phyloP scores from a whole-genome alignment of 92 coral and sea anemone genomes.

The Ricordea florida region DNA sequence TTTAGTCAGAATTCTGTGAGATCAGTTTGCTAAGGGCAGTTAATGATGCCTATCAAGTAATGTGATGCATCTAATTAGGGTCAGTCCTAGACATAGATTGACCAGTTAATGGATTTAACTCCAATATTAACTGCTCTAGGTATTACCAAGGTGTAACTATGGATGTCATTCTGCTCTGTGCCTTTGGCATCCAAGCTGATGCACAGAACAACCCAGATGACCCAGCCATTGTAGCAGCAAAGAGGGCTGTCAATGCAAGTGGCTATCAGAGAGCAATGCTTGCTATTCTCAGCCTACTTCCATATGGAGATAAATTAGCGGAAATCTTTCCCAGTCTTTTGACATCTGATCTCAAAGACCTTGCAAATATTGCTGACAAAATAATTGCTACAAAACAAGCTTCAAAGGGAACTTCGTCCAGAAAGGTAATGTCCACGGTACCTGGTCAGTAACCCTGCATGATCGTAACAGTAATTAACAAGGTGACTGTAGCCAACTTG shows the following conservation, averaged over 20 bases:
- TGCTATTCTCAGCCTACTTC: conserved; percentile 19
- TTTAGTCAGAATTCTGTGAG: no score
- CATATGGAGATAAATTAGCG: conserved; percentile 29
- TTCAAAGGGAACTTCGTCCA: neutral
- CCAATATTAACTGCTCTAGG: no score
- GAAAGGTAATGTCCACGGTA: conserved; percentile 9
- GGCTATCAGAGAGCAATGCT: conserved; percentile 5
- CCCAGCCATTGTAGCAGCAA: conserved; percentile 60
- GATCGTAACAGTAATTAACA: no score
- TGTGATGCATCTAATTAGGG: no score
- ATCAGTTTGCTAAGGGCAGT: no score
- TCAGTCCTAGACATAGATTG: no score
- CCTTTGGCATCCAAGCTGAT: conserved; percentile 71
- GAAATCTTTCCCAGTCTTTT: conserved; percentile 32
- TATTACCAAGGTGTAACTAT: conserved; percentile 69
- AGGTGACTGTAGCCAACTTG: no score
- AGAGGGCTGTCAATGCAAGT: conserved; percentile 10
- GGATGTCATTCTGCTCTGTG: conserved; percentile 60
- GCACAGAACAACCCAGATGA: conserved; percentile 66
- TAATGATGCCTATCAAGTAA: no score
- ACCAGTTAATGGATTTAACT: no score
- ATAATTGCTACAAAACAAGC: conserved; percentile 21
- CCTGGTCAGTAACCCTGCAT: no score
- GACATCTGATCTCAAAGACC: conserved; percentile 16
- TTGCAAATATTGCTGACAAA: conserved; percentile 21